Conservation (phyloP, 2,113 vertebrate genomes). For the Cephalopterus ornatus region DNA sequence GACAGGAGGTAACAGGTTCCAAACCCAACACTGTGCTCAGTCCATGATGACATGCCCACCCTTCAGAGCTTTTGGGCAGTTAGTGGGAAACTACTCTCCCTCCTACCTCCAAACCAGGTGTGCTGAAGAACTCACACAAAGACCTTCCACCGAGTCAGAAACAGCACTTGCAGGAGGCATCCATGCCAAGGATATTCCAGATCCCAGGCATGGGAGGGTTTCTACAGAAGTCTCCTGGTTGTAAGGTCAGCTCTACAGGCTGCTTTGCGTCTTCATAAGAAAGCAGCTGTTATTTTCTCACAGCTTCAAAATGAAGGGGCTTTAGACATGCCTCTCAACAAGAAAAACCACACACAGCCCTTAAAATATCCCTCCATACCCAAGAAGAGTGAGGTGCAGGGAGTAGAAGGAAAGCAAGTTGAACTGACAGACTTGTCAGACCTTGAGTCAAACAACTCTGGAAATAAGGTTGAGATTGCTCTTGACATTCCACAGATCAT, state of each 20-base stretch:
- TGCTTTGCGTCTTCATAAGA: neutral
- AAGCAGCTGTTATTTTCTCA: neutral
- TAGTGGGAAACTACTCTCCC: neutral
- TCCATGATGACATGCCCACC: neutral
- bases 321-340: neutral
- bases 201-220: neutral
- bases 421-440: neutral
- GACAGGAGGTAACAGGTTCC: rapidly evolving
- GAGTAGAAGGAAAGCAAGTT: neutral
- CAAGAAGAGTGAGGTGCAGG: rapidly evolving
- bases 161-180: neutral
- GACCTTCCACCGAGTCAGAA: neutral
- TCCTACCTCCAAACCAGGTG: neutral
- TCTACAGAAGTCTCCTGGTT: neutral
- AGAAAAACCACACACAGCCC: neutral
- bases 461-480: neutral
- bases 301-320: neutral
- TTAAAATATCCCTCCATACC: neutral
- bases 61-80: neutral
- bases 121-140: neutral
- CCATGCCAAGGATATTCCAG: neutral
- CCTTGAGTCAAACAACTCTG: neutral
- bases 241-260: neutral
- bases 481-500: neutral
- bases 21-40: neutral